A percentile compares a stretch with the other conserved stretches of the same genome.
phyloP scores from a whole-genome alignment of 2,113 vertebrate genomes.

The Hyla sarda region DNA sequence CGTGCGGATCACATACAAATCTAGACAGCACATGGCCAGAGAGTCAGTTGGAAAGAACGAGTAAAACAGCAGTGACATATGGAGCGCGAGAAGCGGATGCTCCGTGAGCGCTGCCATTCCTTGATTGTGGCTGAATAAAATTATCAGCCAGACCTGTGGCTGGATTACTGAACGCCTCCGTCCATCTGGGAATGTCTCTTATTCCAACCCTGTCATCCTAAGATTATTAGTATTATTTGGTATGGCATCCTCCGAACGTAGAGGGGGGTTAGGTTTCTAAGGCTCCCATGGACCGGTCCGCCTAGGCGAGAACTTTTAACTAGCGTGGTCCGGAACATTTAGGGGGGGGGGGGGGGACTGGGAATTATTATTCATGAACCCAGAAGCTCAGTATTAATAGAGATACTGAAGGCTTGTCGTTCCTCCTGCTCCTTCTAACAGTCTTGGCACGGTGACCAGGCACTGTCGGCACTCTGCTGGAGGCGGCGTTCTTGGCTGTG shows the following conservation, averaged over 20 bases:
- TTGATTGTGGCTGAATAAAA: slow-evolving; percentile 57
- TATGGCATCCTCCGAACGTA: slow-evolving; percentile 37
- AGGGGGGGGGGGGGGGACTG: not conserved
- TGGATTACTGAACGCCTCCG: slow-evolving; percentile 58
- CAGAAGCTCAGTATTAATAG: slow-evolving; percentile 54
- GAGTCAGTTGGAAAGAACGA: slow-evolving; percentile 50
- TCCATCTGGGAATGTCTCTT: slow-evolving; percentile 53
- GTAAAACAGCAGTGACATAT: slow-evolving; percentile 61
- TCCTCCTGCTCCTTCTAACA: slow-evolving; percentile 59
- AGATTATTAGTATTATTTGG: slow-evolving; percentile 35
- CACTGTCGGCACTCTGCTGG: slow-evolving; percentile 75
- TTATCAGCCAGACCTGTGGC: slow-evolving; percentile 48
- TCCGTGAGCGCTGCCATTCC: slow-evolving; percentile 56
- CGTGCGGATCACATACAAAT: slow-evolving; percentile 26
- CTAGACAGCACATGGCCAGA: slow-evolving; percentile 55
- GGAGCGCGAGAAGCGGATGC: slow-evolving; percentile 48
- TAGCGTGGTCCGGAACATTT: slow-evolving; percentile 5
- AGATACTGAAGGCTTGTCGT: slow-evolving; percentile 64
- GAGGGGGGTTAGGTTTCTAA: not conserved
- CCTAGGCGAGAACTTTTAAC: not conserved
- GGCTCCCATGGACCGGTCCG: not conserved
- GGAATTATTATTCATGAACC: slow-evolving; percentile 36
- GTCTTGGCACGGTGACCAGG: slow-evolving; percentile 80
- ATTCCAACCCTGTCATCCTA: slow-evolving; percentile 50
- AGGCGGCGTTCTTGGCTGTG: slow-evolving; percentile 79